These are phyloP conservation scores for Aelia acuminata DNA, from an alignment of 2,888 invertebrate species.

Conservation along the genomic window DNA sequence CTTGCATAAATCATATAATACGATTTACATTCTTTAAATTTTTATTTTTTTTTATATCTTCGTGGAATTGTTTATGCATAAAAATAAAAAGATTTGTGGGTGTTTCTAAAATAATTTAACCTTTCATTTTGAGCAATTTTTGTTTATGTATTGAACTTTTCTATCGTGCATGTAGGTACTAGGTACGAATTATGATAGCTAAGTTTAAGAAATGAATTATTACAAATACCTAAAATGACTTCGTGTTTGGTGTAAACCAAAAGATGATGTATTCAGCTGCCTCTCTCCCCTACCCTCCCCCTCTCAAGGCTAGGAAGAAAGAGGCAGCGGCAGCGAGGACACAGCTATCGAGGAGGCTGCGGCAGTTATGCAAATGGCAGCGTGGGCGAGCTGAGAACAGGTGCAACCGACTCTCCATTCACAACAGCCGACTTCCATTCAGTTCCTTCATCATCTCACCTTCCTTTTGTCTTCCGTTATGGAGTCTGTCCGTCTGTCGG, in stretches of 20 bases:
- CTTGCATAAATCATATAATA: too few species aligned
- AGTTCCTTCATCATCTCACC: conserved; percentile 14
- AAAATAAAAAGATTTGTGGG: too few species aligned
- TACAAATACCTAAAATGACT: background rate
- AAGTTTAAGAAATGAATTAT: too few species aligned
- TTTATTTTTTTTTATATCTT: too few species aligned
- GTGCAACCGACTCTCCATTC: conserved; percentile 17
- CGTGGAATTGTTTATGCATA: too few species aligned
- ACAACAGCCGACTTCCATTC: conserved; percentile 5
- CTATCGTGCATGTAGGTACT: too few species aligned
- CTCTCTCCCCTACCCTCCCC: background rate
- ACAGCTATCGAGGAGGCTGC: conserved; percentile 10
- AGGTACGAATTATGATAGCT: too few species aligned
- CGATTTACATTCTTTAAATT: too few species aligned
- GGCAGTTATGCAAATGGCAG: conserved; percentile 41
- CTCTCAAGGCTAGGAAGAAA: background rate
- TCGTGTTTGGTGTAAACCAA: background rate
- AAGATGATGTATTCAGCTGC: background rate
- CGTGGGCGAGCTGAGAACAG: conserved; percentile 32
- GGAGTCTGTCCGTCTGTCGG: conserved; percentile 4
- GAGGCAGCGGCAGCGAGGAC: background rate
- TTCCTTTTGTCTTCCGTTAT: conserved; percentile 10
- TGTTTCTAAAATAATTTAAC: too few species aligned
- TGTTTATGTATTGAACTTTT: too few species aligned
- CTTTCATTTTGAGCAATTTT: too few species aligned